Evolutionary conservation across 2,797 vertebrate genomes (phyloP), one percentile per base, ranked within the genome.

Genomic region (Acomys russatus): DNA sequence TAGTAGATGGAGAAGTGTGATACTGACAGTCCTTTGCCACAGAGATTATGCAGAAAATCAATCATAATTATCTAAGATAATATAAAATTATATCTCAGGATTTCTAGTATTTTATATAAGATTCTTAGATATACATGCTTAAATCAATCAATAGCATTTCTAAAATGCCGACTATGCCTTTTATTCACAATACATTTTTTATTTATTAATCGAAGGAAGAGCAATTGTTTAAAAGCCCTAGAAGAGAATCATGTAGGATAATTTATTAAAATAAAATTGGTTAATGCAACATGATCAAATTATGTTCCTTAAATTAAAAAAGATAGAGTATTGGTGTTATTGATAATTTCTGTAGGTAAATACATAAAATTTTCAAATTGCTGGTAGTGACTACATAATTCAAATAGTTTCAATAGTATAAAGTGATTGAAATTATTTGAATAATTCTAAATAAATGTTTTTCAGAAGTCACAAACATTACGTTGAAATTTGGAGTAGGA

Each of bases 21-120:
- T 70, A 3, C 4, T 83, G 33, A 35, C 11, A 70, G 44, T 3
- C 30, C 51, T 17, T 86, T 56, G 9, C 23, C 56, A 78, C 56
- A 18, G 11, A 79, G 93, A 90, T 56, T 74, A 0, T 33, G 54
- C 18, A 87, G 18, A 87, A 95, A 82, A 86, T 35, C 66, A 93
- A 90, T 54, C 20, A 38, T 38, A 11, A 22, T 54, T 20, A 54
- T 38, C 35, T 59, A 79, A 94, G 90, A 64, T 84, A 74, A 84
- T 28, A 59, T 12, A 56, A 3, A 90, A 70, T n/a, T 83, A 17
- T 73, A 84, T 70, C 30, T 44, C 4, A 59, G 66, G 9, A 82
- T 63, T 86, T 82, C 10, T 17, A 3, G 49, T 49, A 35, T 74
- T 94, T 87, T 59, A 4, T 10, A 51, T 28, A 78, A 89, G 73